Conservation (phyloP, 2,797 vertebrate species). For the Uromys caudimaculatus region DNA sequence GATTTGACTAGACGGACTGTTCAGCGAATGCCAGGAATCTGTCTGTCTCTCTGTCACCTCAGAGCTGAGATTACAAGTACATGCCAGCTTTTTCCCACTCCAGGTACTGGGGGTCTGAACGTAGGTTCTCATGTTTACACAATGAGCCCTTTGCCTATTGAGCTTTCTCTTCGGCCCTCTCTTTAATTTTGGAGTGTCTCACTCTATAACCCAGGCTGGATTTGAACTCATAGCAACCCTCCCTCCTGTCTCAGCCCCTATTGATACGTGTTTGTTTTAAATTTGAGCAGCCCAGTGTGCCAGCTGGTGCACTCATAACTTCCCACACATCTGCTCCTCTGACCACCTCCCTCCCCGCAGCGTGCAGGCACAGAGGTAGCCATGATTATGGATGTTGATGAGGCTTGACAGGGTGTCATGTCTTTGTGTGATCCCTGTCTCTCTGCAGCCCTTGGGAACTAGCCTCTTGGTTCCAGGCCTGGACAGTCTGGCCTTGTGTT, state of each 20-base stretch:
- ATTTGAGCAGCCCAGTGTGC: neutral
- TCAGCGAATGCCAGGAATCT: neutral
- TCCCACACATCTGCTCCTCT: neutral
- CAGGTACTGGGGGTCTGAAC: neutral
- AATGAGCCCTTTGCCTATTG: neutral
- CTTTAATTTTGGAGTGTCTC: neutral
- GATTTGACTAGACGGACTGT: neutral
- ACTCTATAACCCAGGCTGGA: neutral
- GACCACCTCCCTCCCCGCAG: neutral
- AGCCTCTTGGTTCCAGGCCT: neutral
- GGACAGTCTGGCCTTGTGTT: neutral
- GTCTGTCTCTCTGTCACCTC: neutral
- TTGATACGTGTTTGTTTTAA: neutral
- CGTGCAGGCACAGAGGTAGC: neutral
- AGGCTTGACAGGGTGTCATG: neutral
- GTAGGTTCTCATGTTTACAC: neutral
- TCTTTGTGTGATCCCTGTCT: neutral
- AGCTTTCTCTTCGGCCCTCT: too few species aligned
- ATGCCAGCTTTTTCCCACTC: neutral
- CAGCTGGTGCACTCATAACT: neutral
- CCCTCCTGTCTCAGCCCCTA: neutral
- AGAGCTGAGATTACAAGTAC: neutral
- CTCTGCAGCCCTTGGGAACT: neutral
- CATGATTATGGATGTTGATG: neutral
- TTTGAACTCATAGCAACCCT: neutral